Evolutionary conservation across 2,888 invertebrate genomes (phyloP).

Genomic region (Acronicta psi): DNA sequence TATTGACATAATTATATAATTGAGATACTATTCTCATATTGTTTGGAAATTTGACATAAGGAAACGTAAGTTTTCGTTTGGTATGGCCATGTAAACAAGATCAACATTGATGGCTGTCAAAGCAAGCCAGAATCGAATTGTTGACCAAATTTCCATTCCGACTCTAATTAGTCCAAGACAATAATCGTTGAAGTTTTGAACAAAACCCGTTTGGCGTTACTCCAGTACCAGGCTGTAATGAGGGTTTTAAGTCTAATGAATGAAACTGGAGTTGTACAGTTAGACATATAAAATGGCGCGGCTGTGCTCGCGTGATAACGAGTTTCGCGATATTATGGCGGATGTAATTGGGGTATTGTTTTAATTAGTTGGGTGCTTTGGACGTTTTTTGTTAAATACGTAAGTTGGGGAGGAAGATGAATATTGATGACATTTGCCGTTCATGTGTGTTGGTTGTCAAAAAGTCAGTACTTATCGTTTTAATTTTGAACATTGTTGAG

Average conservation of each 20-base stretch:
- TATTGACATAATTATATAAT: no score
- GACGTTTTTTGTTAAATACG: conserved; percentile 21
- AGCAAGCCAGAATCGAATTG: conserved; percentile 2
- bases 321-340: conserved; percentile 47
- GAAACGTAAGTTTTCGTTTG: no score
- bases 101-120: neutral
- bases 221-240: conserved; percentile 65
- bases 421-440: no score
- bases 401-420: no score
- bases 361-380: conserved; percentile 47
- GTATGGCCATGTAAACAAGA: no score
- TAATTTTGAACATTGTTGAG: no score
- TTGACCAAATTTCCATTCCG: conserved; percentile 33
- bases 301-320: conserved; percentile 59
- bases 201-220: conserved; percentile 66
- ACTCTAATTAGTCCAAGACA: conserved; percentile 37
- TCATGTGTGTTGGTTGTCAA: no score
- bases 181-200: conserved; percentile 64
- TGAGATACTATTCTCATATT: no score
- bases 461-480: no score
- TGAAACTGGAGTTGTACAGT: conserved; percentile 61
- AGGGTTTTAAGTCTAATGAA: conserved; percentile 67
- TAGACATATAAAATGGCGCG: conserved; percentile 48
- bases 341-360: conserved; percentile 55
- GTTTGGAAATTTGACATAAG: no score